phyloP scores from a whole-genome alignment of 2,888 invertebrate genomes.

The Thalpophila matura region DNA sequence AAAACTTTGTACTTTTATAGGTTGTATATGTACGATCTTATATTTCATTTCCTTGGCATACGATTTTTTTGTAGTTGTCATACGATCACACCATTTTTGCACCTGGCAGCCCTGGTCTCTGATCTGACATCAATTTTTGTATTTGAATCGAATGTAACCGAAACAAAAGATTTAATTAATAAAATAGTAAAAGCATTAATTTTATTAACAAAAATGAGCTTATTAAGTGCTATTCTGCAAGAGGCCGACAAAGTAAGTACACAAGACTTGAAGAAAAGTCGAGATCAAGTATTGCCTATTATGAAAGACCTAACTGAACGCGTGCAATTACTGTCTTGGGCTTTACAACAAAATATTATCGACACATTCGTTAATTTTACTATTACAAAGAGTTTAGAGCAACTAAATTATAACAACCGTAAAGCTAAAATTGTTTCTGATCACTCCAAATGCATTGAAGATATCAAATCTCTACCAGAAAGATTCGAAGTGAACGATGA shows the following conservation, averaged over 20 bases:
- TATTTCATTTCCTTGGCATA: no score
- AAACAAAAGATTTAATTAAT: slow-evolving; percentile 51
- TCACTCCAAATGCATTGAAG: slow-evolving; percentile 68
- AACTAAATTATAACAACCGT: slow-evolving; percentile 82
- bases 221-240: slow-evolving; percentile 81
- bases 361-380: slow-evolving; percentile 81
- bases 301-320: slow-evolving; percentile 81
- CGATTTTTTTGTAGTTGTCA: no score
- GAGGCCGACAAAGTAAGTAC: slow-evolving; percentile 79
- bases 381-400: slow-evolving; percentile 83
- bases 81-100: no score
- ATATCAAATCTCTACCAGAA: slow-evolving; percentile 68
- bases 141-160: slow-evolving; percentile 49
- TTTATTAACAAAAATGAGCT: slow-evolving; percentile 77
- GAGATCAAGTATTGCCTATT: slow-evolving; percentile 74
- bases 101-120: no score
- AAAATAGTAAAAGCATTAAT: not conserved
- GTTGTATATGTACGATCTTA: no score
- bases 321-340: slow-evolving; percentile 82
- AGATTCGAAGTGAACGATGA: slow-evolving; percentile 72
- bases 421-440: slow-evolving; percentile 78
- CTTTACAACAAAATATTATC: slow-evolving; percentile 82
- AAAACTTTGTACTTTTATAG: no score
- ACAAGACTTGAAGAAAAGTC: slow-evolving; percentile 78
- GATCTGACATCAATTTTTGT: slow-evolving; percentile 48